Conservation (phyloP, 2,888 invertebrate species). For the Parthenolecanium corni region DNA sequence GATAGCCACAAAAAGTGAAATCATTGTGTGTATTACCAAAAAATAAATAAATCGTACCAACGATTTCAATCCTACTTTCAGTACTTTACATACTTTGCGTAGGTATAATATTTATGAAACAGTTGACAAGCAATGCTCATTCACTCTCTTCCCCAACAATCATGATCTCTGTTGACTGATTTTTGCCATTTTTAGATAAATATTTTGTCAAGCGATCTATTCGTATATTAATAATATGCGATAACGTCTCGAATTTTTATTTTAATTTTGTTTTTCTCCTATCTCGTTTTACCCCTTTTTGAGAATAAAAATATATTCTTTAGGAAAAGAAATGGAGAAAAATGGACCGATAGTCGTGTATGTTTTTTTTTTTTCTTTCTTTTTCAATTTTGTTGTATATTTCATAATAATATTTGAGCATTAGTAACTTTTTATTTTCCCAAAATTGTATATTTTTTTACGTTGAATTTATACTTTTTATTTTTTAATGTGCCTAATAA, state of each 20-base stretch:
- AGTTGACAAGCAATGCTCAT: neutral
- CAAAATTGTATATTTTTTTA: conserved; percentile 5
- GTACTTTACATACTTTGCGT: neutral
- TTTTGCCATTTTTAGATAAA: conserved; percentile 3
- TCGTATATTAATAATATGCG: neutral
- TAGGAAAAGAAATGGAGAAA: neutral
- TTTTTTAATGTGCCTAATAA: neutral
- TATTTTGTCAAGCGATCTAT: neutral
- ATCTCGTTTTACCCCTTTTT: neutral
- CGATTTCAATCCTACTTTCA: neutral
- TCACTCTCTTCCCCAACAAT: neutral
- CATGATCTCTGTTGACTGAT: conserved; percentile 21
- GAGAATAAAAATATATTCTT: neutral
- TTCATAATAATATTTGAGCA: neutral
- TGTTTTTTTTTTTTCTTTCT: neutral
- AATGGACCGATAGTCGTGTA: neutral
- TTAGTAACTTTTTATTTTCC: neutral
- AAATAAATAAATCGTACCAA: neutral
- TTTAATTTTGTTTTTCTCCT: neutral
- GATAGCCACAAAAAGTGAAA: neutral
- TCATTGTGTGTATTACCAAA: neutral
- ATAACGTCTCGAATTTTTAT: neutral
- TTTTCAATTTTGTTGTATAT: neutral
- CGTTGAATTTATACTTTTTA: conserved; percentile 4
- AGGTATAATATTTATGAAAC: neutral